phyloP scores from a whole-genome alignment of 2,888 invertebrate genomes.

The Lithophane leautieri region DNA sequence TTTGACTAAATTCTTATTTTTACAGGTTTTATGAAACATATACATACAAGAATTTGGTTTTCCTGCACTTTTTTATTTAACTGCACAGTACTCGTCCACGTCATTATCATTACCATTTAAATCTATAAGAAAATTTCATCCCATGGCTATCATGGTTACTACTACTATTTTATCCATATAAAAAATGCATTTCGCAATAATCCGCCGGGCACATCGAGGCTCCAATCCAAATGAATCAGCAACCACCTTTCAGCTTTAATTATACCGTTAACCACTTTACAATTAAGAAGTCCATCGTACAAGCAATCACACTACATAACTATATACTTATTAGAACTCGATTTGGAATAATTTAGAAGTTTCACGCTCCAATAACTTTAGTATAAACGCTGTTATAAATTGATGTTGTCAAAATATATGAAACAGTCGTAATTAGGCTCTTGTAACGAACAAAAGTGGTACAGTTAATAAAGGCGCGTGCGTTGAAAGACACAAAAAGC shows the following conservation, averaged over 20 bases:
- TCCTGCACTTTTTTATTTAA: background rate
- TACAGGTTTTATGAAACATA: background rate
- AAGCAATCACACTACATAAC: constrained; percentile 55
- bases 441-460: constrained; percentile 86
- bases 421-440: constrained; percentile 89
- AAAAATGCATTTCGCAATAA: constrained; percentile 28
- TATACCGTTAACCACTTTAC: constrained; percentile 56
- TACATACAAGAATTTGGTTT: background rate
- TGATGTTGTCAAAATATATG: constrained; percentile 87
- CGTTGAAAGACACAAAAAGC: constrained; percentile 84
- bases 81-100: too few relatives aligned
- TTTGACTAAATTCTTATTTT: too few relatives aligned
- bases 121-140: background rate
- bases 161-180: background rate
- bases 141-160: background rate
- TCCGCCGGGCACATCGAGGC: constrained; percentile 16
- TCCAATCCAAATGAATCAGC: constrained; percentile 45
- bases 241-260: constrained; percentile 59
- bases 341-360: constrained; percentile 74
- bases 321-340: constrained; percentile 63
- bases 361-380: constrained; percentile 78
- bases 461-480: constrained; percentile 85
- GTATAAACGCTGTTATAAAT: constrained; percentile 85
- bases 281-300: constrained; percentile 64
- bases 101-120: background rate